Conservation (phyloP, 92 coral and sea anemone species). For the Scolanthus callimorphus region DNA sequence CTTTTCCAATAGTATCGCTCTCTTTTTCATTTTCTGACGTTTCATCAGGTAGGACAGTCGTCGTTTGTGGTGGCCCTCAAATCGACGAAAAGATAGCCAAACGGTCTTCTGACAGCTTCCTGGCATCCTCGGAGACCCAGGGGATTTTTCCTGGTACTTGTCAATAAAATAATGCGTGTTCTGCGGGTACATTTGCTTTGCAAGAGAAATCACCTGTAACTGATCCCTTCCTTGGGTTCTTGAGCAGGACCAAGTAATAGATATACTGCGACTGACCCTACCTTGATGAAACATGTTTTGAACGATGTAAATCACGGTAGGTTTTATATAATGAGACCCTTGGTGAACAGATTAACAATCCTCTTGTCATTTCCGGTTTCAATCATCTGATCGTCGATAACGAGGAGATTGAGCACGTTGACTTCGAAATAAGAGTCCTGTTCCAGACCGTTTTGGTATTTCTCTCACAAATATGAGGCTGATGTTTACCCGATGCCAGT, state of each 20-base stretch:
- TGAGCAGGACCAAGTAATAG: constrained; percentile 35
- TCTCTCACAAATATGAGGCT: too few relatives aligned
- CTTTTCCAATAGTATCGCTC: background rate
- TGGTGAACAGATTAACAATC: too few relatives aligned
- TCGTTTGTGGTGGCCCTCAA: constrained; percentile 41
- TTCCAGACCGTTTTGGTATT: too few relatives aligned
- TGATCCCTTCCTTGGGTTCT: constrained; percentile 46
- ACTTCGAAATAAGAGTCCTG: too few relatives aligned
- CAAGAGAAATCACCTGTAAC: constrained; percentile 30
- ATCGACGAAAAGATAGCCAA: constrained; percentile 50
- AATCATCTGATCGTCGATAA: too few relatives aligned
- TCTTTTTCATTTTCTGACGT: background rate
- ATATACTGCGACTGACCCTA: constrained; percentile 18
- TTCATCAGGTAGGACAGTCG: constrained; percentile 35
- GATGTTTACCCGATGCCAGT: too few relatives aligned
- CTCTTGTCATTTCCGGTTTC: too few relatives aligned
- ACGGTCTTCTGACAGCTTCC: constrained; percentile 24
- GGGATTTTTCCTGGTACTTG: constrained; percentile 34
- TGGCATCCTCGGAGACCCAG: too few relatives aligned
- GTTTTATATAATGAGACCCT: constrained; percentile 41
- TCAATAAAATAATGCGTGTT: constrained; percentile 26
- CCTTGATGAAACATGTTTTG: constrained; percentile 46
- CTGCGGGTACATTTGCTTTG: constrained; percentile 38
- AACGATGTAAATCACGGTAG: constrained; percentile 19
- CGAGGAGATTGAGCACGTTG: too few relatives aligned